These are phyloP conservation scores for Dinomys branickii DNA, from an alignment of 2,113 vertebrate species.

Conservation along the genomic window DNA sequence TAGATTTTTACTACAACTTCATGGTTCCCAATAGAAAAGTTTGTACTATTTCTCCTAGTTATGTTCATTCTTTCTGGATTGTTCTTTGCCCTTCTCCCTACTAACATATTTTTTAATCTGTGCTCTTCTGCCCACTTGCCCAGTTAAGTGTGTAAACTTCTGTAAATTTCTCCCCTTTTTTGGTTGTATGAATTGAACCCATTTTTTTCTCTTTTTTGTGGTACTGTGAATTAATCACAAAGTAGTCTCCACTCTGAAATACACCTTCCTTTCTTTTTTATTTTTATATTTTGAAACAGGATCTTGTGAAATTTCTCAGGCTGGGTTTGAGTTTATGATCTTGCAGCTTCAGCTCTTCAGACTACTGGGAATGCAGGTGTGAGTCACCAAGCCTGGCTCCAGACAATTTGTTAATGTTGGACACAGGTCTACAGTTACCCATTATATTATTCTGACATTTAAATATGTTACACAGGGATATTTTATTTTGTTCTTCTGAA, in stretches of 20 bases:
- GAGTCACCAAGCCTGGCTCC: not conserved
- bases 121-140: not conserved
- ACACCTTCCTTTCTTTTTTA: not conserved
- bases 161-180: not conserved
- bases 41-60: not conserved
- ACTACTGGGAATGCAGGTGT: not conserved
- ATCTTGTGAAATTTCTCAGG: not conserved
- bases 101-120: not conserved
- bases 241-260: not conserved
- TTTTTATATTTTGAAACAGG: not conserved
- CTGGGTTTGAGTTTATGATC: not conserved
- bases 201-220: not conserved
- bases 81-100: not conserved
- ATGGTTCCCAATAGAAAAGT: not conserved
- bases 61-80: not conserved
- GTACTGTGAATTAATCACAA: not conserved
- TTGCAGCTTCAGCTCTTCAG: not conserved
- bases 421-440: accelerated
- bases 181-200: not conserved
- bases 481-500: not conserved
- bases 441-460: not conserved
- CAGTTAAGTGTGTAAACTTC: not conserved
- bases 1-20: not conserved
- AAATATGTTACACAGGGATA: not conserved
- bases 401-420: not conserved